phyloP scores from a whole-genome alignment of 2,888 invertebrate genomes.

The Clanis bilineata region DNA sequence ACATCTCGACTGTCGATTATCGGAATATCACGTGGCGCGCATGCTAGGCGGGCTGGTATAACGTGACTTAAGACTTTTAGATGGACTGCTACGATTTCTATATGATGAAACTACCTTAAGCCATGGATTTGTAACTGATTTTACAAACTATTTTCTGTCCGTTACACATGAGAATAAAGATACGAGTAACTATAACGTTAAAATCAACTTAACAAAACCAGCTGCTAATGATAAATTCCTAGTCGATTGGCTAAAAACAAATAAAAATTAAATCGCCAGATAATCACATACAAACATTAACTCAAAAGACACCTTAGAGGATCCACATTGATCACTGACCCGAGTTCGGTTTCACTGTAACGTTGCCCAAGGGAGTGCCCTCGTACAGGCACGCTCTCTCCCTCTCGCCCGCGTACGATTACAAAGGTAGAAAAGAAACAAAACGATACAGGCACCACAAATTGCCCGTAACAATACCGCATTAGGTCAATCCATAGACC shows the following conservation, averaged over 20 bases:
- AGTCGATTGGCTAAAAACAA: conserved; percentile 26
- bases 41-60: too few relatives aligned
- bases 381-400: conserved; percentile 47
- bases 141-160: too few relatives aligned
- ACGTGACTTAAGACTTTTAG: too few relatives aligned
- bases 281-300: conserved; percentile 62
- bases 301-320: conserved; percentile 69
- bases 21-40: too few relatives aligned
- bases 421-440: conserved; percentile 55
- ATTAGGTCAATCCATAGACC: conserved; percentile 61
- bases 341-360: conserved; percentile 70
- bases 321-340: conserved; percentile 68
- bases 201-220: too few relatives aligned
- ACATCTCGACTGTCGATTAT: too few relatives aligned
- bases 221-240: not conserved
- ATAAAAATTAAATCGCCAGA: conserved; percentile 44
- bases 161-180: too few relatives aligned
- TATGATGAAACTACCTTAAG: too few relatives aligned
- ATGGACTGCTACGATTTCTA: too few relatives aligned
- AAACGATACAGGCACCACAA: conserved; percentile 53
- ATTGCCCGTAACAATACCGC: conserved; percentile 66
- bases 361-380: conserved; percentile 66
- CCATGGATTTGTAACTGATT: too few relatives aligned
- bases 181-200: too few relatives aligned
- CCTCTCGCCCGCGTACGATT: conserved; percentile 53